Percentiles rank a stretch among this genome's conserved stretches.
These are phyloP conservation scores for Acrobasis repandana DNA, from an alignment of 2,888 invertebrate species.

Conservation along the genomic window DNA sequence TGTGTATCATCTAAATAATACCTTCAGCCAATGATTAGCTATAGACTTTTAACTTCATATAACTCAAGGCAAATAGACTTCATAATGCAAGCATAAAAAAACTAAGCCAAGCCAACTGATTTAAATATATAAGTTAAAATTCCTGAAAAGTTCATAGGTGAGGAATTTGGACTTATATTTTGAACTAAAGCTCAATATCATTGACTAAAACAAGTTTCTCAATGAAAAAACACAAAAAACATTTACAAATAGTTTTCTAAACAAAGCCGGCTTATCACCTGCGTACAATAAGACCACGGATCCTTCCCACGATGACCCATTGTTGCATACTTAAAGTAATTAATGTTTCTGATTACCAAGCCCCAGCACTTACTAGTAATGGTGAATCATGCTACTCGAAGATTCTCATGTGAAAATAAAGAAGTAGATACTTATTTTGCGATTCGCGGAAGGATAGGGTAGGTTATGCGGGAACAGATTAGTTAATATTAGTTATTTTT, in stretches of 20 bases:
- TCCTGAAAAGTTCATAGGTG: too few species aligned
- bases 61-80: too few species aligned
- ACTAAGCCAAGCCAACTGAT: too few species aligned
- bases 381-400: background rate
- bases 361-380: background rate
- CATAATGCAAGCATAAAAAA: too few species aligned
- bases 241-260: slow-evolving; percentile 5
- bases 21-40: too few species aligned
- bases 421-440: slow-evolving; percentile 1
- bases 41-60: too few species aligned
- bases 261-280: slow-evolving; percentile 1
- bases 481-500: background rate
- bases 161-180: too few species aligned
- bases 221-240: slow-evolving; percentile 23
- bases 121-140: too few species aligned
- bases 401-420: background rate
- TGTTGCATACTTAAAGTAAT: background rate
- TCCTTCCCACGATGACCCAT: background rate
- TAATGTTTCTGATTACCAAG: slow-evolving; percentile 1
- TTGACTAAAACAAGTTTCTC: background rate
- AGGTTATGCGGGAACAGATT: background rate
- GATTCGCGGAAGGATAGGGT: background rate
- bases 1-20: too few species aligned
- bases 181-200: slow-evolving; percentile 24
- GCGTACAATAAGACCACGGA: background rate